Conservation (phyloP, 2,797 vertebrate genomes). For the Onychomys arenicola region DNA sequence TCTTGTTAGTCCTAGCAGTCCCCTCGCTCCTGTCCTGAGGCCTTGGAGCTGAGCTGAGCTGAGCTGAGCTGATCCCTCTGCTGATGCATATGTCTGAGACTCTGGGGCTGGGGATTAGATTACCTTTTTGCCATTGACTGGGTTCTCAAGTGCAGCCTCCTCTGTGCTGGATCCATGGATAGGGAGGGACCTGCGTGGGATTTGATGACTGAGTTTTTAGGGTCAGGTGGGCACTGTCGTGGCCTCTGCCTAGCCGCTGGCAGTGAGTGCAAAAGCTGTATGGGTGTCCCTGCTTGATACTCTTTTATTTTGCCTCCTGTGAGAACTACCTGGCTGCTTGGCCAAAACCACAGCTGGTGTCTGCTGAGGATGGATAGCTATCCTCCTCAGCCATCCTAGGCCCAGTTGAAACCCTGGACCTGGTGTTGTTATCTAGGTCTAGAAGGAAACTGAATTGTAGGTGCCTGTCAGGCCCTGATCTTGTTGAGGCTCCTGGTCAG, state of each 20-base stretch:
- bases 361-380: not conserved
- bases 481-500: not conserved
- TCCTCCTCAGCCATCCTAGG: not conserved
- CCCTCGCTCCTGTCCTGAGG: not conserved
- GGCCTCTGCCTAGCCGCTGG: not conserved
- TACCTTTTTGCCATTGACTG: not conserved
- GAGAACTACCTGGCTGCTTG: not conserved
- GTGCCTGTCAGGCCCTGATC: not conserved
- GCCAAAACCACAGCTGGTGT: not conserved
- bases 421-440: not conserved
- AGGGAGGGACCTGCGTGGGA: no score
- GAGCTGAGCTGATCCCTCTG: slow-evolving; percentile 21
- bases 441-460: not conserved
- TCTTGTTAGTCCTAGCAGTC: not conserved
- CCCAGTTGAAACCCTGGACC: not conserved
- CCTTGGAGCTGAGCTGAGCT: not conserved
- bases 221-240: not conserved
- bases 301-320: not conserved
- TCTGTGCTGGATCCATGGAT: not conserved
- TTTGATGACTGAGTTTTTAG: not conserved
- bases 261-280: not conserved
- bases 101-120: slow-evolving; percentile 29
- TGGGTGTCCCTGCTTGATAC: not conserved
- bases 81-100: slow-evolving; percentile 28
- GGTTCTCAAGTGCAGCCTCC: not conserved